A percentile compares a stretch with the other conserved stretches of the same genome.
phyloP scores from a whole-genome alignment of 2,113 vertebrate genomes.

The Mustelus asterias region DNA sequence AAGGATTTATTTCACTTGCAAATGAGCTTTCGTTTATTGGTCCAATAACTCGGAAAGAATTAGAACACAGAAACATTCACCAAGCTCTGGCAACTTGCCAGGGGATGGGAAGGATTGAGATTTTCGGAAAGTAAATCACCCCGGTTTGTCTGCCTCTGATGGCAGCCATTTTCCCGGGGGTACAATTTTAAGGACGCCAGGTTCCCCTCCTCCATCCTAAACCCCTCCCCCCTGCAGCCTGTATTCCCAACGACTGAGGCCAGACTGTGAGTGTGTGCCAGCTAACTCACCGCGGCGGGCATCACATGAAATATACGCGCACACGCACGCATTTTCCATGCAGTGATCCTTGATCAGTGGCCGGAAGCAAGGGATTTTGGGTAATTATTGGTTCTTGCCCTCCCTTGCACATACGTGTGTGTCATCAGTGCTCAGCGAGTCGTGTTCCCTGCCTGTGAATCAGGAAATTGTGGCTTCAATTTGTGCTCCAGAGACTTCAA shows the following conservation, averaged over 20 bases:
- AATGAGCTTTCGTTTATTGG: conserved; percentile 66
- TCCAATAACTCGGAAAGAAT: conserved; percentile 56
- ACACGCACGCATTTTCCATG: conserved; percentile 10
- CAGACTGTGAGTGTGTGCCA: background rate
- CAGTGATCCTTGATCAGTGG: background rate
- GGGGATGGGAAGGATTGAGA: conserved; percentile 27
- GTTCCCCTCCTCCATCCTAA: no score
- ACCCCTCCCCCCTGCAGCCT: background rate
- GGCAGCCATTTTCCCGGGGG: background rate
- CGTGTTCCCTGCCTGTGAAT: background rate
- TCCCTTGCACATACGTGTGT: background rate
- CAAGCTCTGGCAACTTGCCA: background rate
- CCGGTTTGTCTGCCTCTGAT: background rate
- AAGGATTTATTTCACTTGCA: conserved; percentile 75
- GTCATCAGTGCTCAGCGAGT: background rate
- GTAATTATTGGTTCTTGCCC: background rate
- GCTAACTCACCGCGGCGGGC: background rate
- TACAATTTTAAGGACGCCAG: background rate
- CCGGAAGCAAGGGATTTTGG: background rate
- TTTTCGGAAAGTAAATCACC: conserved; percentile 33
- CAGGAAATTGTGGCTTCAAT: background rate
- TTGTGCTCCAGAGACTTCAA: background rate
- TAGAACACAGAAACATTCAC: background rate
- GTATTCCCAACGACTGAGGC: background rate
- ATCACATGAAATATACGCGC: conserved; percentile 35